These are phyloP conservation scores for Sclerurus mexicanus DNA, from an alignment of 2,113 vertebrate genomes.

Conservation along the genomic window DNA sequence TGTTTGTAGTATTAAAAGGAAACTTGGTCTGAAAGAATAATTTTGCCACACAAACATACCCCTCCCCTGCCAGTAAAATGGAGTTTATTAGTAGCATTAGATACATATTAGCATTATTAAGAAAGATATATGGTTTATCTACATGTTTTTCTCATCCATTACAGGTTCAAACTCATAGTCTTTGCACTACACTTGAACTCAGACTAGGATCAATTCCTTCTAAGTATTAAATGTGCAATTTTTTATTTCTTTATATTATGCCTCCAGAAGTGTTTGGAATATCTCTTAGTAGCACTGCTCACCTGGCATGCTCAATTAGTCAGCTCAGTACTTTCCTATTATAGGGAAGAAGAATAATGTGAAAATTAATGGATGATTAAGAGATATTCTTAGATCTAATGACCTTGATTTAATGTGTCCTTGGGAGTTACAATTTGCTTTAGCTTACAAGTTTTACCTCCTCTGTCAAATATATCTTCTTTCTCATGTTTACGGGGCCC, in stretches of 20 bases:
- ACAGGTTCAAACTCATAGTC: neutral
- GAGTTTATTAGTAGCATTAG: neutral
- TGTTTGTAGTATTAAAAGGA: neutral
- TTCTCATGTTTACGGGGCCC: neutral
- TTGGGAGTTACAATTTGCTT: neutral
- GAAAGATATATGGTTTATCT: neutral
- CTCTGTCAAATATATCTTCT: neutral
- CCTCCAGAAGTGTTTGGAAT: neutral
- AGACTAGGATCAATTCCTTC: neutral
- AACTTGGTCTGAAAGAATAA: neutral
- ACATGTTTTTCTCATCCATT: neutral
- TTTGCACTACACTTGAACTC: neutral
- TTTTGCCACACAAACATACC: neutral
- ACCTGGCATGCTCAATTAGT: constrained; percentile 8
- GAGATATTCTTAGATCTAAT: constrained; percentile 10
- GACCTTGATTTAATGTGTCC: constrained; percentile 47
- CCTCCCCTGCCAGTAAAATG: accelerated
- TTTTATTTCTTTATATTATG: neutral
- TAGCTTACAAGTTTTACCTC: constrained; percentile 22
- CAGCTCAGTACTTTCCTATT: constrained; percentile 6
- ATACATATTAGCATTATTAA: neutral
- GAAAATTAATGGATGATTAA: constrained; percentile 13
- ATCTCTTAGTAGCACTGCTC: neutral
- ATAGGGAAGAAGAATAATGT: constrained; percentile 24
- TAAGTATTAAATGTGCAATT: neutral